phyloP scores from a whole-genome alignment of 1,140 invertebrate species.

The Batillaria attramentaria region DNA sequence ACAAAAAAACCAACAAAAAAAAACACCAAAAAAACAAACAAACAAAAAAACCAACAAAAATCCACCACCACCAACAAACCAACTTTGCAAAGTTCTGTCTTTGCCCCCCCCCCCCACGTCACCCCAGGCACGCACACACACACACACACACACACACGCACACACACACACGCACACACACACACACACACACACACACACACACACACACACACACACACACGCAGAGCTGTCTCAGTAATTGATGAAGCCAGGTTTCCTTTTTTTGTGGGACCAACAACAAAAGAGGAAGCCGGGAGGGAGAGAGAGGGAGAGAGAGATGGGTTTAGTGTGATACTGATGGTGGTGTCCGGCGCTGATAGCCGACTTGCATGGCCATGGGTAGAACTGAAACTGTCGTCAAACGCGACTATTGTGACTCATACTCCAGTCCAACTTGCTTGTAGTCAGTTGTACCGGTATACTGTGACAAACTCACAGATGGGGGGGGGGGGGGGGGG shows the following conservation, averaged over 20 bases:
- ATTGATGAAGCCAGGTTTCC: not conserved
- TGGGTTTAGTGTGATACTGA: not conserved
- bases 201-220: not conserved
- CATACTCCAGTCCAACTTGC: too few species aligned
- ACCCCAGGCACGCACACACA: not conserved
- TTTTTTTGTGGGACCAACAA: not conserved
- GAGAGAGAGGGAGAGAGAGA: slow-evolving; percentile 8
- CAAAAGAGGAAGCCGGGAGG: not conserved
- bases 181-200: slow-evolving; percentile 18
- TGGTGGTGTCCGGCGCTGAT: not conserved
- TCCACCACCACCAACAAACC: too few species aligned
- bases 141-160: slow-evolving; percentile 5
- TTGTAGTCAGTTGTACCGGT: too few species aligned
- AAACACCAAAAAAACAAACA: too few species aligned
- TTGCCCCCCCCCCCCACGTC: not conserved
- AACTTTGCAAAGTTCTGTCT: too few species aligned
- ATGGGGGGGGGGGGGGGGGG: too few species aligned
- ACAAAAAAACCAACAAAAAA: too few species aligned
- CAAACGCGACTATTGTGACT: too few species aligned
- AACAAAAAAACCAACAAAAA: too few species aligned
- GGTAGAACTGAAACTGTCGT: too few species aligned
- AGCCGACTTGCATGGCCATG: not conserved
- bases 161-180: slow-evolving; percentile 12
- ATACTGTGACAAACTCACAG: too few species aligned
- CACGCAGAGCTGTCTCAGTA: too few species aligned